These are phyloP conservation scores for Lepidurus couesii DNA, from an alignment of 1,140 invertebrate species.

Conservation along the genomic window DNA sequence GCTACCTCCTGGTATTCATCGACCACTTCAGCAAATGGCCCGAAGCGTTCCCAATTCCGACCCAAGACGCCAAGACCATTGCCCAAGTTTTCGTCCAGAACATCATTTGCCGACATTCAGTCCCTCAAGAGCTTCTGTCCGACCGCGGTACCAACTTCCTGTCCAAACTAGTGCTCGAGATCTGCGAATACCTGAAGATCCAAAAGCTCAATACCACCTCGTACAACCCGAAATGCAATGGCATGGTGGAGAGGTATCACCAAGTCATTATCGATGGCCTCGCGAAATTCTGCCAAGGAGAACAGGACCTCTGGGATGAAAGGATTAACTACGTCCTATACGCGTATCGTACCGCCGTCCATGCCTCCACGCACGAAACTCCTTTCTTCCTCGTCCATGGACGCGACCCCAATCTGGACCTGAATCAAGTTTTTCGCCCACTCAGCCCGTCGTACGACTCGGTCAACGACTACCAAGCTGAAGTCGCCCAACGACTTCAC, in stretches of 20 bases:
- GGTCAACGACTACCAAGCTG: neutral
- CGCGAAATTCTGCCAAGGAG: constrained; percentile 18
- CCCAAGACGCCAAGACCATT: too few species aligned
- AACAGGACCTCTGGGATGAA: neutral
- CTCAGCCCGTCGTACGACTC: neutral
- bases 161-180: too few species aligned
- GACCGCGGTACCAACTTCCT: too few species aligned
- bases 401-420: neutral
- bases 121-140: too few species aligned
- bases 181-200: too few species aligned
- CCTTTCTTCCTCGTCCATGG: neutral
- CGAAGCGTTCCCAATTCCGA: too few species aligned
- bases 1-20: too few species aligned
- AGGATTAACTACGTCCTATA: neutral
- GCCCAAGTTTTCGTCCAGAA: too few species aligned
- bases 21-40: too few species aligned
- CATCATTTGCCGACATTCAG: too few species aligned
- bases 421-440: neutral
- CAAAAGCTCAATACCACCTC: too few species aligned
- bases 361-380: neutral
- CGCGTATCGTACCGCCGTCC: neutral
- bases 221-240: too few species aligned
- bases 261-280: constrained; percentile 38
- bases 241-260: neutral
- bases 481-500: neutral